Base-by-base conservation (phyloP, 2,888 invertebrate genomes). In the Hirudinaria manillensis region DNA sequence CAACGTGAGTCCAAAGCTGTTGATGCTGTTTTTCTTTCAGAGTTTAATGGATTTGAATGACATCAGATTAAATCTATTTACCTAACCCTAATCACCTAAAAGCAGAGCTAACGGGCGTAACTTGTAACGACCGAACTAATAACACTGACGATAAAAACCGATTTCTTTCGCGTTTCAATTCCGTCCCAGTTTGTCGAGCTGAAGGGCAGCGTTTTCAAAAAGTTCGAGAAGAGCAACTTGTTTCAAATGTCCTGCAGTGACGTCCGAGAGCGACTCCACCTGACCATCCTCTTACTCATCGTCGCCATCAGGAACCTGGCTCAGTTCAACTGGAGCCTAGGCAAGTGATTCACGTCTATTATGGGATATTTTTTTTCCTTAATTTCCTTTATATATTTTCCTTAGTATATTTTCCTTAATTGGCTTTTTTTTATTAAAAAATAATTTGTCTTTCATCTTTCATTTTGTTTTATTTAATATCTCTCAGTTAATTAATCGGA, bases 121-220 rank as follows among this genome's bases (percentile, higher is more conserved):
- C n/a, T n/a, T n/a, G n/a, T n/a, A n/a, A n/a, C n/a, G n/a, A n/a
- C n/a, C n/a, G n/a, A n/a, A n/a, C n/a, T n/a, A n/a, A n/a, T n/a
- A n/a, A n/a, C n/a, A n/a, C n/a, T n/a, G n/a, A n/a, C n/a, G n/a
- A n/a, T n/a, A n/a, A n/a, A n/a, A n/a, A 45, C 13, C 45, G 3
- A 45, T 45, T 45, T 16, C 38, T 38, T 10, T 38, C 38, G 38
- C 38, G 38, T 10, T 3, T 6, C 38, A 38, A 6, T 38, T 38
- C 16, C 45, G 10, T 7, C 81, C 79, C 86, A 93, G 93, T 99
- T 99, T 88, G 96, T 99, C n/a, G 99, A 99, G 86, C 88, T 99
- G 71, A 99, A 99, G 87, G 94, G 97, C 76, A 94, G 94, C 82
- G 97, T 99, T 0, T 99, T 99, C 87, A 98, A 98, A 86, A 98